These are phyloP conservation scores for Meiosimyza decipiens DNA, from an alignment of 2,888 invertebrate species.

Conservation along the genomic window DNA sequence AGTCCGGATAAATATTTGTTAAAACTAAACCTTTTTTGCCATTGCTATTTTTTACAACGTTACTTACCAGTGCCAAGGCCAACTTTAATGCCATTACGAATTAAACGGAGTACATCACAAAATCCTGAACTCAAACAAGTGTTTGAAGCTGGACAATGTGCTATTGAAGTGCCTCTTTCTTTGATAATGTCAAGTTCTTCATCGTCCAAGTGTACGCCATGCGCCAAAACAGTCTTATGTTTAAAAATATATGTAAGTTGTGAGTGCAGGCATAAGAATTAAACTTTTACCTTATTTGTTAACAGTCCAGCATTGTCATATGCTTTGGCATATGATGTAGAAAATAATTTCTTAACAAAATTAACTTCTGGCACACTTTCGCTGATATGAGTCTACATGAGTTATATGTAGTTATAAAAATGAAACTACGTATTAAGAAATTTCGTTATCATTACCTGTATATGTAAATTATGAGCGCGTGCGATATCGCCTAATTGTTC, in stretches of 20 bases:
- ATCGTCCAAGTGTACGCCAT: slow-evolving; percentile 80
- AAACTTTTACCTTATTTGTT: slow-evolving; percentile 74
- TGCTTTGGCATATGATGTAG: slow-evolving; percentile 77
- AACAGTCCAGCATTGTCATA: slow-evolving; percentile 81
- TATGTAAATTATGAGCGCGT: slow-evolving; percentile 73
- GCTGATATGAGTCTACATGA: slow-evolving; percentile 83
- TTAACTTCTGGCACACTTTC: slow-evolving; percentile 82
- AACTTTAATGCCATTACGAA: slow-evolving; percentile 75
- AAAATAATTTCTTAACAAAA: slow-evolving; percentile 71
- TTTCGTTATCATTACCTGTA: slow-evolving; percentile 74
- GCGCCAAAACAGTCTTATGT: slow-evolving; percentile 78
- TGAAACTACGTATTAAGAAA: background rate
- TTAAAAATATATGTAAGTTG: background rate
- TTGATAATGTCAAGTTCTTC: slow-evolving; percentile 76
- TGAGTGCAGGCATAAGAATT: background rate
- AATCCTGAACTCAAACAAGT: slow-evolving; percentile 82
- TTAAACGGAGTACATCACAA: slow-evolving; percentile 78
- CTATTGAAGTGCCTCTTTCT: slow-evolving; percentile 74
- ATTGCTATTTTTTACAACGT: slow-evolving; percentile 29
- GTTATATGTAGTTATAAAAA: background rate
- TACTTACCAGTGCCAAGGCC: slow-evolving; percentile 85
- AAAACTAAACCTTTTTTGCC: background rate
- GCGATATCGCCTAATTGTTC: slow-evolving; percentile 76
- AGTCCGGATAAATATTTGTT: background rate
- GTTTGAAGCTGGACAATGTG: slow-evolving; percentile 91